Evolutionary conservation across 30 jellyfish, hydroid and myxozoan species (phyloP), one percentile per base, ranked within the genome.

Genomic region (Aurelia sp.): DNA sequence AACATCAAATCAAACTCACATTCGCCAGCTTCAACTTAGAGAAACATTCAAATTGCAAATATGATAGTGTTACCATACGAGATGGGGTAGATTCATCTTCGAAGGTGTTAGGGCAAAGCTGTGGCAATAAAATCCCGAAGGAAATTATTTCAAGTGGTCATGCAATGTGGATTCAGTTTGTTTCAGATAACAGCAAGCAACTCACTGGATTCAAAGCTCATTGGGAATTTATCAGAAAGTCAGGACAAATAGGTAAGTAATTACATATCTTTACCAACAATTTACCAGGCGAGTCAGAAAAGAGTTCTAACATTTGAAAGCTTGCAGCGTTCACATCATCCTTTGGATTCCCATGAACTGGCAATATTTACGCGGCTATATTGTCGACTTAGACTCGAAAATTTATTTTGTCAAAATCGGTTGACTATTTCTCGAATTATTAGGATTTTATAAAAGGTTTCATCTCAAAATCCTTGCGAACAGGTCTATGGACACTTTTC

Each of bases 1-100:
- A 62, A 19, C 27, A 67, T 38, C 67, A 87, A n/a, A 58, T 87
- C 79, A 75, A 81, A 17, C 62, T 89, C 40, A 63, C 17, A 7
- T 89, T 81, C 86, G 8, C 38, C 35, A 15, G 44, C 9, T 80
- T 89, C 50, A 93, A 86, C 13, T 12, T 95, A 11, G 98, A 95
- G 53, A 59, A 72, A 19, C 85, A 84, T 35, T 18, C 88, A 4
- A 50, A 76, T 33, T 95, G 99, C 65, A 68, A 52, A 11, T 75
- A 84, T 64, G 99, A 95, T 65, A 68, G 66, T 53, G 67, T 95
- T 35, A 16, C 69, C 0, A 77, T 95, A 8, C 57, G 81, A 40
- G 88, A 88, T 63, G 97, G 94, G 2, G 68, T 64, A 10, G 63
- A 33, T 11, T 30, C 47, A 8, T 10, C 74, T 38, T 70, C 91